Conservation (phyloP, 2,797 vertebrate genomes). For the Neostethus bicornis region DNA sequence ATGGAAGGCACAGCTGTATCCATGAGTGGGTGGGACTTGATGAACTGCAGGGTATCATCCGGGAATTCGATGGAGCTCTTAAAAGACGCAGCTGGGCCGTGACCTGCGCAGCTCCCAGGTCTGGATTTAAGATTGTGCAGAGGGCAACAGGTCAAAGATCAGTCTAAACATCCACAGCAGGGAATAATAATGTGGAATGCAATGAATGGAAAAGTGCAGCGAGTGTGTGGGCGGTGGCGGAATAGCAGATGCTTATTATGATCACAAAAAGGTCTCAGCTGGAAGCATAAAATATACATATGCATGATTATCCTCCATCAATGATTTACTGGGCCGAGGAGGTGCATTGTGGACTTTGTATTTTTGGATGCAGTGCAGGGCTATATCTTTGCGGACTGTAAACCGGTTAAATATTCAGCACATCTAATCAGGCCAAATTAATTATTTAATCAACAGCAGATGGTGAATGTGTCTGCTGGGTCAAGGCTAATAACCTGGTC, state of each 20-base stretch:
- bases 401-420: slow-evolving; percentile 76
- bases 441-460: slow-evolving; percentile 77
- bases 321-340: slow-evolving; percentile 72
- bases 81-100: slow-evolving; percentile 88
- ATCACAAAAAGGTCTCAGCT: slow-evolving; percentile 68
- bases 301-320: slow-evolving; percentile 68
- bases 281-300: slow-evolving; percentile 77
- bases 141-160: slow-evolving; percentile 69
- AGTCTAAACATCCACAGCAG: slow-evolving; percentile 47
- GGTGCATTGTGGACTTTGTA: slow-evolving; percentile 59
- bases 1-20: slow-evolving; percentile 93
- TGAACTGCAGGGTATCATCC: slow-evolving; percentile 95
- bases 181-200: slow-evolving; percentile 51
- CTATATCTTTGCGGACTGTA: slow-evolving; percentile 53
- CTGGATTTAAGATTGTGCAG: slow-evolving; percentile 76
- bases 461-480: slow-evolving; percentile 63
- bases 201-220: slow-evolving; percentile 47
- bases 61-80: slow-evolving; percentile 97
- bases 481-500: slow-evolving; percentile 62
- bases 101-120: slow-evolving; percentile 94
- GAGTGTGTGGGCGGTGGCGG: slow-evolving; percentile 1
- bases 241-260: slow-evolving; percentile 67
- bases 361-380: slow-evolving; percentile 48
- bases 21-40: slow-evolving; percentile 98
- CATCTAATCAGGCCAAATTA: slow-evolving; percentile 76